Percentiles rank a stretch among this genome's conserved stretches.
phyloP scores from a whole-genome alignment of 2,113 vertebrate species.

The Tor tambroides region DNA sequence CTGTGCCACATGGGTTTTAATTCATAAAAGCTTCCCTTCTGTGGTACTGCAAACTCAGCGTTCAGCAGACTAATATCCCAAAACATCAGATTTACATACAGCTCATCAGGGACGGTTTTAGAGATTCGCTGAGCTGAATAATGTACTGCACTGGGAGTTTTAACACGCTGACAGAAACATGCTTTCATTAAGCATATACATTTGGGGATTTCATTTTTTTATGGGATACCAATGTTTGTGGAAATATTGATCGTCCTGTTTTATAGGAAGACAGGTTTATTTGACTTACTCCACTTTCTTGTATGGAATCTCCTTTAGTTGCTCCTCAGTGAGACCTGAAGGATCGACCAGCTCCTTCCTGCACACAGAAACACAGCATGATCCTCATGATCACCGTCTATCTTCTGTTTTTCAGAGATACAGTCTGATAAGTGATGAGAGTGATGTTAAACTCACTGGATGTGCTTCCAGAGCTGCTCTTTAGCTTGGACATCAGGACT shows the following conservation, averaged over 20 bases:
- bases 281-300: constrained; percentile 88
- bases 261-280: background rate
- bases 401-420: background rate
- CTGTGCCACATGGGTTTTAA: background rate
- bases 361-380: constrained; percentile 38
- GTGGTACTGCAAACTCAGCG: background rate
- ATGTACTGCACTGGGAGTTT: background rate
- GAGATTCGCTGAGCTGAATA: background rate
- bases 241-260: background rate
- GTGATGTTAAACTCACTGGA: constrained; percentile 79
- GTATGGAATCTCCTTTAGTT: constrained; percentile 90
- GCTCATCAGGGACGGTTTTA: constrained; percentile 4
- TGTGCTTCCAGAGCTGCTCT: constrained; percentile 89
- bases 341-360: constrained; percentile 89
- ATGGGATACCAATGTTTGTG: background rate
- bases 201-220: background rate
- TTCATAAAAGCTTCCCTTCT: background rate
- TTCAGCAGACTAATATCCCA: background rate
- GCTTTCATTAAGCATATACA: too few relatives aligned
- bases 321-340: constrained; percentile 84
- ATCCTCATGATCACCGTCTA: background rate
- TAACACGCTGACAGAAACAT: too few relatives aligned
- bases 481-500: constrained; percentile 91
- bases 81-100: background rate
- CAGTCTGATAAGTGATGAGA: background rate